These are phyloP conservation scores for Tenthredo livida DNA, from an alignment of 2,888 invertebrate genomes.

Conservation along the genomic window DNA sequence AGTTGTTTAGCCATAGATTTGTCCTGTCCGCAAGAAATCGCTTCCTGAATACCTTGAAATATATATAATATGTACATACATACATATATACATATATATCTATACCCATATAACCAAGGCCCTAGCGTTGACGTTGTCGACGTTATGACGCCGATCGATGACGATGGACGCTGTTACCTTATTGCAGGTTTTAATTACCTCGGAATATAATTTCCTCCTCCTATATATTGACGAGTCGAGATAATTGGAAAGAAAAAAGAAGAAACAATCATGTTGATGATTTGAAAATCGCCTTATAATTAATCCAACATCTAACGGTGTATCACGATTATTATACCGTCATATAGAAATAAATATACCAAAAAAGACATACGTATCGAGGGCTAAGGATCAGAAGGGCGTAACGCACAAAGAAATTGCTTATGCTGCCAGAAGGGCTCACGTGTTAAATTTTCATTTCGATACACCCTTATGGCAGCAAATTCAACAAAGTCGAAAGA, in stretches of 20 bases:
- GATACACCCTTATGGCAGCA: no score
- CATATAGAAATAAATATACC: background rate
- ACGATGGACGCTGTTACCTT: background rate
- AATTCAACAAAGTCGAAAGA: no score
- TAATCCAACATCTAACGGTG: background rate
- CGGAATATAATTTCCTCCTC: background rate
- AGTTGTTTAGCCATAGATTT: background rate
- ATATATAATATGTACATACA: background rate
- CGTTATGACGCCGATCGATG: conserved; percentile 34
- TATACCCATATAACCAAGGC: background rate
- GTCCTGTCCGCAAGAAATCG: background rate
- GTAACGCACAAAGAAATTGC: no score
- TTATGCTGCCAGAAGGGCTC: no score
- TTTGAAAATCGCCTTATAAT: background rate
- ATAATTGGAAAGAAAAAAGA: background rate
- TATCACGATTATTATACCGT: background rate
- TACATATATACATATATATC: background rate
- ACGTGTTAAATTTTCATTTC: no score
- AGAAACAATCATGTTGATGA: background rate
- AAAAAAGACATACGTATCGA: no score
- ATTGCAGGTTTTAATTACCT: conserved; percentile 6
- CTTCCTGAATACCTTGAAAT: conserved; percentile 23
- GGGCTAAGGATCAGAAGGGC: no score
- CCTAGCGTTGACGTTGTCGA: conserved; percentile 4
- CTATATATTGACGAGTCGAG: background rate